Base-by-base conservation (phyloP, 2,888 invertebrate genomes). In the Metopia argyrocephala region DNA sequence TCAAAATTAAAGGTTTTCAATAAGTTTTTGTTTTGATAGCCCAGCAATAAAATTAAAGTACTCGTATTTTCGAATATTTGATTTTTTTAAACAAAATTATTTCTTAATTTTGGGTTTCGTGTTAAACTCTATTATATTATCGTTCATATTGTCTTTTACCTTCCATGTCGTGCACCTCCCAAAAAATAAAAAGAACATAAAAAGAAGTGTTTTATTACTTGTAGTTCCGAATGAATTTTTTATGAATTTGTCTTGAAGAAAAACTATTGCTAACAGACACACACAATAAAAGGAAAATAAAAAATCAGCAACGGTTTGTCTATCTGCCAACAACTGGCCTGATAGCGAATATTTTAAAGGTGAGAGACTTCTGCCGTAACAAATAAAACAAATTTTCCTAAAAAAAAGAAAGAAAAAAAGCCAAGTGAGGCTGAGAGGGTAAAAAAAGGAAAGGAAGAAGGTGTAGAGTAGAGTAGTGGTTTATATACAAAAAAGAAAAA, bases 171-270 rank as follows among this genome's bases (percentile, higher is more conserved):
- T 31, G 31, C 31, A 31, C 6, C 62, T 45, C 38, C 57, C 21
- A 7, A 52, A 9, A 12, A 27, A 38, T 5, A 20, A 38, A 68
- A 9, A 52, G 20, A 12, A 23, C 50, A n/a, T 50, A 48, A 52
- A 52, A 76, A 27, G 50, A 66, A 69, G 61, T 81, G 74, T 78
- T 78, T 81, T 78, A 78, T 78, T 66, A 54, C 74, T 78, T 78
- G 81, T 81, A 78, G 69, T 81, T 74, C 45, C 20, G 61, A 75
- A 81, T 81, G 78, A 81, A 78, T 81, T 78, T 74, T 81, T 78
- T 73, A 81, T 81, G 62, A 81, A 64, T 54, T 57, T 23, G 31
- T 28, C 25, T 69, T 52, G 21, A 27, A 56, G 46, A 20, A 75
- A 66, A 70, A 74, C 23, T 70, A 52, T 12, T 31, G 27, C 23